Conservation (phyloP, 1,140 invertebrate species). For the Ganaspis sp. region DNA sequence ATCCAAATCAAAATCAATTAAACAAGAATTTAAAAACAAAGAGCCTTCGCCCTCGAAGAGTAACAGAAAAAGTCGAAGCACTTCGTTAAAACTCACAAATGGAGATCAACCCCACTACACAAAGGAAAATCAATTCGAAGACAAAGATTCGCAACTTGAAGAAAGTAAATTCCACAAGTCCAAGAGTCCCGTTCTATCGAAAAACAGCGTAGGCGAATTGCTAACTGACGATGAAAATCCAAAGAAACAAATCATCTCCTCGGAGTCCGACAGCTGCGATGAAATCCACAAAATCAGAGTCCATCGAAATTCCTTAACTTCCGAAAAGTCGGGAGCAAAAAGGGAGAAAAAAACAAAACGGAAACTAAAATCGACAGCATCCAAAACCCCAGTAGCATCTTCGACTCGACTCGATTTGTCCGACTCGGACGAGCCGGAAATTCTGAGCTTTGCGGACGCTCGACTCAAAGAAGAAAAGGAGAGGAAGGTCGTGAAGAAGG, state of each 20-base stretch:
- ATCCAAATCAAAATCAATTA: not conserved
- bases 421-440: not conserved
- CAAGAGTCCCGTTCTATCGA: not conserved
- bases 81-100: no score
- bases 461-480: not conserved
- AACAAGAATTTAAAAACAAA: constrained; percentile 4
- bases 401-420: not conserved
- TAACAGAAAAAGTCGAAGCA: no score
- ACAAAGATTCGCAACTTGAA: no score
- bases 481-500: not conserved
- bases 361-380: not conserved
- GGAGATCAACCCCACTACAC: no score
- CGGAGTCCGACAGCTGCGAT: not conserved
- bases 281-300: not conserved
- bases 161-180: not conserved
- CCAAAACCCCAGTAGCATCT: not conserved
- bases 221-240: not conserved
- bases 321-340: no score
- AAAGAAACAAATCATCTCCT: no score
- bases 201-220: not conserved
- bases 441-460: not conserved
- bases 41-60: not conserved
- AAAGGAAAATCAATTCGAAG: no score
- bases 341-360: not conserved
- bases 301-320: no score